Base-by-base conservation (phyloP, 37 sponge, comb jelly and placozoan species). In the Agelas oroides region DNA sequence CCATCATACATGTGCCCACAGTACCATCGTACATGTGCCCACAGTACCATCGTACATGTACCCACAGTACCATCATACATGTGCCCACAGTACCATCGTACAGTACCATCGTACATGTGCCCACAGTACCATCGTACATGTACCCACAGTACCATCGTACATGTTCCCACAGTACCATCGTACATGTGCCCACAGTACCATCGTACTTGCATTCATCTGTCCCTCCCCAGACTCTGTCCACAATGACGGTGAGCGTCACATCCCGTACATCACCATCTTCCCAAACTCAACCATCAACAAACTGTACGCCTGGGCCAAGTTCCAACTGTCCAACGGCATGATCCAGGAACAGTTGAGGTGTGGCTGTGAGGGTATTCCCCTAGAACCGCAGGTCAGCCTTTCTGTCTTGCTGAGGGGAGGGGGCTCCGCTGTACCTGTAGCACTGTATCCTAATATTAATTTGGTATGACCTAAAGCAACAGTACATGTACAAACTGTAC, bases 181-280 rank as follows among this genome's bases (percentile, higher is more conserved):
- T n/a, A n/a, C n/a, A n/a, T n/a, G n/a, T 66, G 33, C 30, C 18
- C 28, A 17, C 46, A 46, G 8, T 8, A 12, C 46, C 8, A 46
- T 46, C 6, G 8, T 46, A 46, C 46, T 27, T 12, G 6, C 46
- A 12, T 3, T 8, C 46, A 46, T 8, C 46, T 8, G 8, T 46
- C 46, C 46, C 46, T 46, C 46, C 46, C 8, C 46, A 76, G 76
- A 76, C 30, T 76, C 76, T 31, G 59, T 76, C 34, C 76, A 76
- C 59, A 76, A 76, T 59, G 76, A 76, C 21, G 76, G 76, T 28
- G 76, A 76, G 59, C 18, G 76, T 19, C 60, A 76, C 37, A 76
- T 76, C 38, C 76, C 76, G 20, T 76, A 76, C 59, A 37, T 76
- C 1, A 59, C 28, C 18, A 30, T 59, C 24, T 76, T 76, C 59